These are phyloP conservation scores for Yasuhikotakia modesta DNA, from an alignment of 2,797 vertebrate genomes.

Conservation along the genomic window DNA sequence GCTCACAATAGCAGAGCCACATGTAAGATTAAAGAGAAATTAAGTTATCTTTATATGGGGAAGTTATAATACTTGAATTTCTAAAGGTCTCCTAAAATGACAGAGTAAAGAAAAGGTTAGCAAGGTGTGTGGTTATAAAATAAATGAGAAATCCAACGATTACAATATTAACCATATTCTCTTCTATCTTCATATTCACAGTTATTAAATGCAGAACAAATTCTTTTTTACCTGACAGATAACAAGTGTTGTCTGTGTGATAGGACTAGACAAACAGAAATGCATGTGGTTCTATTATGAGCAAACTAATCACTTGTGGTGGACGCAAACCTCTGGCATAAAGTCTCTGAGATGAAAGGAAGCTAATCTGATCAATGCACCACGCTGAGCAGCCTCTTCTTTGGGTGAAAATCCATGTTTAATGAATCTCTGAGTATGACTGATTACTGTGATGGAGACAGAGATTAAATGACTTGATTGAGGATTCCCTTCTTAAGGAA, in stretches of 20 bases:
- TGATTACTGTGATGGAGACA: conserved; percentile 19
- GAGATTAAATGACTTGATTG: conserved; percentile 33
- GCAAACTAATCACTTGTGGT: too few species aligned
- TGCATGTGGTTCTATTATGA: too few species aligned
- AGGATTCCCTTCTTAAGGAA: conserved; percentile 15
- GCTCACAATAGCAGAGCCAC: background rate
- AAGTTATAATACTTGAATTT: too few species aligned
- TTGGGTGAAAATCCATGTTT: conserved; percentile 32
- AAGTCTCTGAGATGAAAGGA: background rate
- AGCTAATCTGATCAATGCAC: conserved; percentile 25
- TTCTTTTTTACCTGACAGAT: too few species aligned
- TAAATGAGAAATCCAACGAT: background rate
- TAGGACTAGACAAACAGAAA: too few species aligned
- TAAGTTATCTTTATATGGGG: too few species aligned
- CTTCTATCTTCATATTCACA: too few species aligned
- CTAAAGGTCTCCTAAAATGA: background rate
- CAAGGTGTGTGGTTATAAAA: background rate
- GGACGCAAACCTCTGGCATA: too few species aligned
- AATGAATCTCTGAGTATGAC: conserved; percentile 34
- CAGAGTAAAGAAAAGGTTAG: background rate
- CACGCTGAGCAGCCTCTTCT: conserved; percentile 39
- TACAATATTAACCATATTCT: too few species aligned
- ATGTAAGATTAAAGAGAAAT: background rate
- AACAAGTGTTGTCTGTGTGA: too few species aligned
- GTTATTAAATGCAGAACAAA: too few species aligned